Base-by-base conservation (phyloP, 2,113 vertebrate species). In the Deroptyus accipitrinus region DNA sequence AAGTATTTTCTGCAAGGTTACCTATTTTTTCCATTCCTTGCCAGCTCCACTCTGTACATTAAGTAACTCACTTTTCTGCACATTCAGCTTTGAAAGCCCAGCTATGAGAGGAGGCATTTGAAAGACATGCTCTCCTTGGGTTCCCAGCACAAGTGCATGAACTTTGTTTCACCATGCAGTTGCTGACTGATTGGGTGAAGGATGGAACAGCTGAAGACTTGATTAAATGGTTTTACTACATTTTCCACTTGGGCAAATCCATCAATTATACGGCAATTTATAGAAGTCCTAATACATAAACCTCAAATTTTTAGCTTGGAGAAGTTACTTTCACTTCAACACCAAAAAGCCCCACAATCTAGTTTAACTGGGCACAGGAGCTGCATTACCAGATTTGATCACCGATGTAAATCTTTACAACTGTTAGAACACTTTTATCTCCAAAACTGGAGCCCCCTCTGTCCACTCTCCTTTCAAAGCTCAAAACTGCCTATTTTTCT, bases 201-300 rank as follows among this genome's bases (percentile, higher is more conserved):
- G 76, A 88, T 51, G 33, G 76, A 88, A 88, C 64, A 86, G 90
- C 79, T 90, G 75, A 94, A 88, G 61, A 88, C 28, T 76, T 66
- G 80, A 91, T 84, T 52, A 86, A 92, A 79, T 83, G 63, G 79
- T 95, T 95, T 90, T 74, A 84, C 54, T 87, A 64, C 51, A 28
- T 93, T 92, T 95, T 81, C 76, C 64, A 51, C 55, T 92, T 88
- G 8, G 30, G 77, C 49, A 95, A 94, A 86, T 28, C 48, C 0
- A 84, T 33, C 33, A 57, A 79, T 75, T 86, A 66, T 57, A 31
- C 16, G 67, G 57, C 49, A 64, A 82, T 84, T 82, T 66, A 94
- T 0, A 62, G 28, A 91, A 93, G 61, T 27, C 42, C 42, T 86
- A 92, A 89, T 54, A 62, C 11, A 13, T 39, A 83, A 79, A 83